Percentiles rank a stretch among this genome's conserved stretches.
Evolutionary conservation across 2,113 vertebrate genomes (phyloP).

Genomic region (Rhabdornis inornatus): DNA sequence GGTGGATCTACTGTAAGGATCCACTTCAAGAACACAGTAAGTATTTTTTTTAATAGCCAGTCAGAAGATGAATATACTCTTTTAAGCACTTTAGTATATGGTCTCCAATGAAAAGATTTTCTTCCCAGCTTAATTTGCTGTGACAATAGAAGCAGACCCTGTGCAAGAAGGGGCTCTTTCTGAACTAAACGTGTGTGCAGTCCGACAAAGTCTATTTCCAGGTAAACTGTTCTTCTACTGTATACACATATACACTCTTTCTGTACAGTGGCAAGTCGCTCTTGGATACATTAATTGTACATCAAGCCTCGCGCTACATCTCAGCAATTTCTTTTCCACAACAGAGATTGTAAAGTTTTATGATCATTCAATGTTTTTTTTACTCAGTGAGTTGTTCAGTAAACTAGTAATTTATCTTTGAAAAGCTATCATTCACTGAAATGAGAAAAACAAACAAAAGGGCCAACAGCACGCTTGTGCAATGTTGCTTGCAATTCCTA

Average conservation of each 20-base stretch:
- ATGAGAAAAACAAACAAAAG: background rate
- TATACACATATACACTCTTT: background rate
- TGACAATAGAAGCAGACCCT: background rate
- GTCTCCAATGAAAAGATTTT: background rate
- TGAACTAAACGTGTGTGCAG: background rate
- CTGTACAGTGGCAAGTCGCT: background rate
- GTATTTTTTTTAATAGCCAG: background rate
- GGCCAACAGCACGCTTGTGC: background rate
- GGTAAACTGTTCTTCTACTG: background rate
- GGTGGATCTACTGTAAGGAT: background rate
- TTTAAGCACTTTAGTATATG: background rate
- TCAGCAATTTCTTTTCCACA: background rate
- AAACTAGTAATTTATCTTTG: background rate
- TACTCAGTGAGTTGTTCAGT: background rate
- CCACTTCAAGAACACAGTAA: background rate
- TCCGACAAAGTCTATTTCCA: background rate
- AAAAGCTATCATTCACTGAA: background rate
- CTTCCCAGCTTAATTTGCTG: background rate
- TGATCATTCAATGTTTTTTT: background rate
- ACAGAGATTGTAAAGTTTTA: background rate
- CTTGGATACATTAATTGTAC: background rate
- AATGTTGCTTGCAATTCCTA: background rate
- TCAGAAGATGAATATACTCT: background rate
- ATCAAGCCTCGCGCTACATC: background rate
- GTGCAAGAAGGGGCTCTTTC: background rate